Conservation (phyloP, 2,113 vertebrate species). For the Nanger granti region DNA sequence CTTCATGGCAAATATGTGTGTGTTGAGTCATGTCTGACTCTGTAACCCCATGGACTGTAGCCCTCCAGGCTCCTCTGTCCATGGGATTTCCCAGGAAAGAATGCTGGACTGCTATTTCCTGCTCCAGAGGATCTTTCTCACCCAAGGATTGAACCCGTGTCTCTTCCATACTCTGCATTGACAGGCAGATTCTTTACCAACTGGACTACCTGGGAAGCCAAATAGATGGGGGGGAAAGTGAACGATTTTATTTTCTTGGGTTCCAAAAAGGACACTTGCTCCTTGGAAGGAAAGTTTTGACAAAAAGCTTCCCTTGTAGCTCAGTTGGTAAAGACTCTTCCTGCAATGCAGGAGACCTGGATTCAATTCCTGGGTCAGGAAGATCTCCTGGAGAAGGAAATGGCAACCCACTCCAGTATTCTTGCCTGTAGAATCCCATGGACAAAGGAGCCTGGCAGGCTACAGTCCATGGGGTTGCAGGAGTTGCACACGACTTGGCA, state of each 20-base stretch:
- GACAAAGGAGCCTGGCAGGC: background rate
- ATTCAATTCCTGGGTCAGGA: background rate
- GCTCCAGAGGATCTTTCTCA: background rate
- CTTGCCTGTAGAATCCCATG: background rate
- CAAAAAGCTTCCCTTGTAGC: background rate
- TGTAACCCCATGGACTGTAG: background rate
- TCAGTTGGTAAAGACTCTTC: background rate
- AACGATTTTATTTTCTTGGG: background rate
- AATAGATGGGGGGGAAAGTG: background rate
- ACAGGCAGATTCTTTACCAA: background rate
- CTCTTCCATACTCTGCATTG: background rate
- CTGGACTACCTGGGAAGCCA: background rate
- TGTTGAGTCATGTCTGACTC: background rate
- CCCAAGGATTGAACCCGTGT: background rate
- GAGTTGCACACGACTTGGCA: rapidly evolving
- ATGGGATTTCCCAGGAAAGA: background rate
- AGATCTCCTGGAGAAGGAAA: background rate
- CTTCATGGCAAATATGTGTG: background rate
- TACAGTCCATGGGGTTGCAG: background rate
- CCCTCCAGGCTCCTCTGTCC: background rate
- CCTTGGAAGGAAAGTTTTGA: background rate
- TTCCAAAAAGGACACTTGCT: background rate
- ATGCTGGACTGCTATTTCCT: background rate
- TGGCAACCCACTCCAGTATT: background rate
- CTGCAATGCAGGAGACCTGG: background rate